Conservation (phyloP, 1,140 invertebrate genomes). For the Drosophila serrata region DNA sequence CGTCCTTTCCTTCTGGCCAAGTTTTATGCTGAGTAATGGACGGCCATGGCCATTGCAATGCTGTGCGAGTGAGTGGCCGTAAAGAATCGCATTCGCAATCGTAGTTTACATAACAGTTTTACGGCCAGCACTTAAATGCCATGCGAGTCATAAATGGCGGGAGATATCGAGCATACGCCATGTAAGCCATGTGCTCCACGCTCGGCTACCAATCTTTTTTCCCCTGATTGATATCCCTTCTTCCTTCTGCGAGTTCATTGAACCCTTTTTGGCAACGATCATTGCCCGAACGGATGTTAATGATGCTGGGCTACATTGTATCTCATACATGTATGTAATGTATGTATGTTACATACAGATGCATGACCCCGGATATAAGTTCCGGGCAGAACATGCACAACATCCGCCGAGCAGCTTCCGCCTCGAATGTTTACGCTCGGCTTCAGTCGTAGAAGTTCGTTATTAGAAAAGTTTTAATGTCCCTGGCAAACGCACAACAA, state of each 20-base stretch:
- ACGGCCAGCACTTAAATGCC: conserved; percentile 58
- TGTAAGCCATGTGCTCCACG: conserved; percentile 19
- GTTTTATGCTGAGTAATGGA: conserved; percentile 62
- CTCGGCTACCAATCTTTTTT: conserved; percentile 31
- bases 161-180: conserved; percentile 47
- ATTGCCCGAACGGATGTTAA: conserved; percentile 33
- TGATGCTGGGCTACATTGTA: conserved; percentile 48
- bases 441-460: conserved; percentile 68
- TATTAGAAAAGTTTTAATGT: conserved; percentile 83
- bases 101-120: conserved; percentile 63
- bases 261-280: conserved; percentile 48
- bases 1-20: conserved; percentile 23
- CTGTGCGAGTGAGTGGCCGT: conserved; percentile 48
- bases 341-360: conserved; percentile 1
- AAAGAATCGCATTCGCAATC: conserved; percentile 53
- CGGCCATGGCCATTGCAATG: conserved; percentile 37
- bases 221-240: conserved; percentile 47
- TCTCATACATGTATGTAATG: background rate
- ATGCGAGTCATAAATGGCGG: conserved; percentile 47
- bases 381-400: conserved; percentile 41
- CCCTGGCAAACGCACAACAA: conserved; percentile 64
- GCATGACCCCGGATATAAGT: conserved; percentile 35
- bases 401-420: conserved; percentile 65
- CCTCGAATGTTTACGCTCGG: conserved; percentile 72
- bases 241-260: conserved; percentile 15